Conservation (phyloP, 2,113 vertebrate species). For the Myiopsitta monachus region DNA sequence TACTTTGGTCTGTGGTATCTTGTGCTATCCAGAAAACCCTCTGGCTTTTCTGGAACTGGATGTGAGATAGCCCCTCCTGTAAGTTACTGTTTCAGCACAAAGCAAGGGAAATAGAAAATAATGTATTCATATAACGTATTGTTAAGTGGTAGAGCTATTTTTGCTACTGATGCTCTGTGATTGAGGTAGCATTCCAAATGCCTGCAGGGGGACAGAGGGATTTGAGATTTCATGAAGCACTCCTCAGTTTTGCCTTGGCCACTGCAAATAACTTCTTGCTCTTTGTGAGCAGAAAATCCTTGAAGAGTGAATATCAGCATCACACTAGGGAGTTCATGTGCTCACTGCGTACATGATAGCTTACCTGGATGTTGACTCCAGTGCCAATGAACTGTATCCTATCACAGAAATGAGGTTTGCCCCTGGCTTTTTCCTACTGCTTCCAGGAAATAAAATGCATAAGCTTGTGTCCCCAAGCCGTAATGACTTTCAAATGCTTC, state of each 20-base stretch:
- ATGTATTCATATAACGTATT: not conserved
- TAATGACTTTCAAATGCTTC: conserved; percentile 20
- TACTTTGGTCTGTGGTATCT: not conserved
- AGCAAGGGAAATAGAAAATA: not conserved
- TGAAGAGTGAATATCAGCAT: not conserved
- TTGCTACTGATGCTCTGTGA: not conserved
- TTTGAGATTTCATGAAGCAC: not conserved
- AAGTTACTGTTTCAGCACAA: not conserved
- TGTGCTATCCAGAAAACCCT: not conserved
- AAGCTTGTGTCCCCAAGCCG: not conserved
- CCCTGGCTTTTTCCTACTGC: not conserved
- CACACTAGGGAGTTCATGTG: not conserved
- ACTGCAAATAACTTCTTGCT: not conserved
- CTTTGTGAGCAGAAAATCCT: not conserved
- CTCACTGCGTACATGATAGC: not conserved
- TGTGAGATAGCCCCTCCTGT: not conserved
- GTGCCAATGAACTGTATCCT: not conserved
- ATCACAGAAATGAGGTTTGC: not conserved
- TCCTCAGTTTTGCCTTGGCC: not conserved
- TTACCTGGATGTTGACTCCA: not conserved
- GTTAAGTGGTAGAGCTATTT: not conserved
- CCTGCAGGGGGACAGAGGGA: not conserved
- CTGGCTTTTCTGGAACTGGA: not conserved
- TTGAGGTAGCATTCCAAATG: not conserved
- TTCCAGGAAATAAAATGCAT: not conserved